Evolutionary conservation across 1,140 invertebrate genomes (phyloP).

Genomic region (Notospermus geniculatus): DNA sequence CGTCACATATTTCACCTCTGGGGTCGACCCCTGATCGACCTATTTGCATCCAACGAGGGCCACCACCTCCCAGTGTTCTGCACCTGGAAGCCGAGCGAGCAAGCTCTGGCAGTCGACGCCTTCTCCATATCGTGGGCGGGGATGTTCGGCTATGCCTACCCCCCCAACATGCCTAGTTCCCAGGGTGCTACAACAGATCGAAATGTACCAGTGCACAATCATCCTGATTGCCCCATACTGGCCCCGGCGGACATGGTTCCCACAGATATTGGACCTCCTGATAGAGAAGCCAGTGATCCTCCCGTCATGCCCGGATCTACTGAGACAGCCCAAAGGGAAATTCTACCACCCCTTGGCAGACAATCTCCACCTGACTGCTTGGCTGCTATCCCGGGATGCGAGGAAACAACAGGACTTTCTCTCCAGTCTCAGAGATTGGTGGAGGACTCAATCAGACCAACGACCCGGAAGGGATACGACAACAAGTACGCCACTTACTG

Average conservation of each 20-base stretch:
- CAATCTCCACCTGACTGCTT: too few species aligned
- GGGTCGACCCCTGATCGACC: conserved; percentile 11
- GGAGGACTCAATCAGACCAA: too few species aligned
- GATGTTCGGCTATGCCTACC: conserved; percentile 23
- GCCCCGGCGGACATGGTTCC: conserved; percentile 17
- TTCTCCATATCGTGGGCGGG: conserved; percentile 17
- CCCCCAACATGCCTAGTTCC: conserved; percentile 20
- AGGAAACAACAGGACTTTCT: too few species aligned
- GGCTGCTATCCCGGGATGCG: too few species aligned
- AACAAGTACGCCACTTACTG: too few species aligned
- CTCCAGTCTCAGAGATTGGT: too few species aligned
- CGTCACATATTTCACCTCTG: conserved; percentile 8
- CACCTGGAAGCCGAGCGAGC: conserved; percentile 10
- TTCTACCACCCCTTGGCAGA: too few species aligned
- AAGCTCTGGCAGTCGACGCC: conserved; percentile 14
- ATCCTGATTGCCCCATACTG: conserved; percentile 26
- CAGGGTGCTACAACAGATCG: conserved; percentile 17
- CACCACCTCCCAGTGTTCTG: conserved; percentile 14
- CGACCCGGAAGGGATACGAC: too few species aligned
- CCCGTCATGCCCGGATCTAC: too few species aligned
- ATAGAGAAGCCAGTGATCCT: too few species aligned
- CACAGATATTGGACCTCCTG: too few species aligned
- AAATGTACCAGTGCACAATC: conserved; percentile 14
- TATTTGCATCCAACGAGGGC: conserved; percentile 20
- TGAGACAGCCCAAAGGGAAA: too few species aligned